Base-by-base conservation (phyloP, 2,113 vertebrate genomes). In the Hypocryptadius cinnamomeus region DNA sequence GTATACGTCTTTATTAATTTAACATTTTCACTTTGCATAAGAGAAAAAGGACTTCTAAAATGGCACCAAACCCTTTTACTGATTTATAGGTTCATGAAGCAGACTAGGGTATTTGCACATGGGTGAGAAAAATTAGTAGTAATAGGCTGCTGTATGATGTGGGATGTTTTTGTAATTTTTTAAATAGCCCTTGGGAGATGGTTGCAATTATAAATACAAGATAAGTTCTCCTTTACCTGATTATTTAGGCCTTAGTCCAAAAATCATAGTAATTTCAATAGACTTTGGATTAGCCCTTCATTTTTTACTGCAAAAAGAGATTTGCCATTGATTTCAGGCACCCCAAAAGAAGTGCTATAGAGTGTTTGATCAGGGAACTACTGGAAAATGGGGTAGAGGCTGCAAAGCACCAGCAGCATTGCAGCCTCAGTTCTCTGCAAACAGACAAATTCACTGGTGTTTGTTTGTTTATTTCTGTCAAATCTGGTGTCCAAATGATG, bases 181-280 rank as follows among this genome's bases (percentile, higher is more conserved):
- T 74, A 84, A 93, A 78, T 84, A 78, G 84, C 76, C 42, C 77
- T 74, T 54, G 54, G 73, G 84, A 88, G 35, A 47, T 50, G 50
- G 31, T 45, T 82, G 82, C 54, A 82, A 54, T 88, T 92, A 47
- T 83, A 88, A 88, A 88, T 80, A 78, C 85, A 79, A 80, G 72
- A 73, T 88, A 81, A 3, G 15, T 93, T 96, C 69, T 85, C 60
- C 23, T 88, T 92, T 56, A 78, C 79, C 53, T 90, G 76, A 77
- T 94, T 88, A 37, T 84, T 94, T 95, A 88, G 93, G 83, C 64
- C 71, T 84, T 45, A 28, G 24, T 93, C 64, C 60, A 94, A 92
- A 95, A 83, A 73, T 83, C 59, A 45, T 59, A 80, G 35, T 64
- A 50, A 80, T 77, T 87, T 94, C 51, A 44, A 70, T 22, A 87